These are phyloP conservation scores for Zygothrica quintamaculata DNA, from an alignment of 2,888 invertebrate genomes.

Conservation along the genomic window DNA sequence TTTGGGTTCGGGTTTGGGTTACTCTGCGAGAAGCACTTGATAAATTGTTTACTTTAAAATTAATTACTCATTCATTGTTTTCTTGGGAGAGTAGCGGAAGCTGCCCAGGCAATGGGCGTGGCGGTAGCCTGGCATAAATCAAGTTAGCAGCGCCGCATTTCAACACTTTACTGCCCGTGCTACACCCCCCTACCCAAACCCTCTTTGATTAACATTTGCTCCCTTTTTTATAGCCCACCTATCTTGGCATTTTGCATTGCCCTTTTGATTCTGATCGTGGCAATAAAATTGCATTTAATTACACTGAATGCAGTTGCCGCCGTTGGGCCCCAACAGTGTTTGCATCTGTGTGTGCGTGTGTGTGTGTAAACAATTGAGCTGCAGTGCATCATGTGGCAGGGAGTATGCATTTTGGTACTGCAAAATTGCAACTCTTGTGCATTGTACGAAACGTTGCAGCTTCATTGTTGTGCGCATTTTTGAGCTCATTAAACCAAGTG, in stretches of 20 bases:
- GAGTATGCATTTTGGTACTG: conserved; percentile 15
- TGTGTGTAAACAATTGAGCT: conserved; percentile 13
- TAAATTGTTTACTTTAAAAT: conserved; percentile 79
- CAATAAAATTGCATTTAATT: conserved; percentile 80
- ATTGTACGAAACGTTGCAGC: conserved; percentile 32
- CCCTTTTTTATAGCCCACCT: conserved; percentile 50
- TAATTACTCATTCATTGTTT: conserved; percentile 77
- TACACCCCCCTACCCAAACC: no score
- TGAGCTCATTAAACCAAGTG: conserved; percentile 74
- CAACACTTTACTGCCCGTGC: conserved; percentile 62
- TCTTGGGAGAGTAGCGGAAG: conserved; percentile 58
- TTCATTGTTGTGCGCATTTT: conserved; percentile 75
- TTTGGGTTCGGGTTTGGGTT: no score
- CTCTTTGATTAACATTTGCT: conserved; percentile 26
- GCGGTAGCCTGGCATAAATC: conserved; percentile 73
- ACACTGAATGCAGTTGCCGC: conserved; percentile 41
- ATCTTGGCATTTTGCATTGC: conserved; percentile 55
- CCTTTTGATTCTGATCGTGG: conserved; percentile 68
- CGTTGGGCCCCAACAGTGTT: conserved; percentile 24
- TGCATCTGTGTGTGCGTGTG: no score
- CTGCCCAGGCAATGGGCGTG: conserved; percentile 51
- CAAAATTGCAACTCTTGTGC: conserved; percentile 53
- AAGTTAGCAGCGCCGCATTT: conserved; percentile 75
- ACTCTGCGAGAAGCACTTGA: conserved; percentile 63
- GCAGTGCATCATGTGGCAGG: conserved; percentile 1